Percentiles rank a stretch among this genome's conserved stretches.
phyloP scores from a whole-genome alignment of 2,113 vertebrate genomes.

The Myotis brandtii region DNA sequence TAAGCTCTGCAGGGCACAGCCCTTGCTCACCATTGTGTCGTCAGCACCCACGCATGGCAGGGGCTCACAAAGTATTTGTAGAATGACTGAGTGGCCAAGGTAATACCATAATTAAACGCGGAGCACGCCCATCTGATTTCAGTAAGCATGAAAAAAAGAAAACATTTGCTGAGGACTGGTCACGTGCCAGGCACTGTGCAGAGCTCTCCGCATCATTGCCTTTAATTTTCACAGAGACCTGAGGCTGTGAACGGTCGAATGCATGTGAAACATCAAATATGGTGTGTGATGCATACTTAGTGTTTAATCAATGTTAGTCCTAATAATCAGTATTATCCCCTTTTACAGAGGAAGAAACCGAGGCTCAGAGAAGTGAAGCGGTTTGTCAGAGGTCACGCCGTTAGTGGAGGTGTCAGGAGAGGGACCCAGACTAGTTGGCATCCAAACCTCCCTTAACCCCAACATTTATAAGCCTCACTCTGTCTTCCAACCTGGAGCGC shows the following conservation, averaged over 20 bases:
- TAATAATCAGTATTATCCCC: not conserved
- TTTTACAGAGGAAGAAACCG: not conserved
- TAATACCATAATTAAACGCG: not conserved
- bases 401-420: not conserved
- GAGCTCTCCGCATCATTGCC: not conserved
- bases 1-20: not conserved
- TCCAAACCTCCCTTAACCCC: not conserved
- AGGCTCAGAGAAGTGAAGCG: not conserved
- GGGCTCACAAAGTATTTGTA: not conserved
- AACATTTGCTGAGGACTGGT: accelerated
- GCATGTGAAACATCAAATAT: not conserved
- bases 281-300: not conserved
- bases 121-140: not conserved
- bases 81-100: not conserved
- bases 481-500: not conserved
- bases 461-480: not conserved
- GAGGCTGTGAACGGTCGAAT: accelerated
- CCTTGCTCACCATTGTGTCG: not conserved
- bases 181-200: not conserved
- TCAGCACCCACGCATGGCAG: not conserved
- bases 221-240: not conserved
- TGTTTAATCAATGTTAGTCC: not conserved
- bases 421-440: not conserved
- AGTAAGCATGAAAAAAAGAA: not conserved
- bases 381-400: not conserved